Base-by-base conservation (phyloP, 2,113 vertebrate species). In the Entelurus aequoreus region DNA sequence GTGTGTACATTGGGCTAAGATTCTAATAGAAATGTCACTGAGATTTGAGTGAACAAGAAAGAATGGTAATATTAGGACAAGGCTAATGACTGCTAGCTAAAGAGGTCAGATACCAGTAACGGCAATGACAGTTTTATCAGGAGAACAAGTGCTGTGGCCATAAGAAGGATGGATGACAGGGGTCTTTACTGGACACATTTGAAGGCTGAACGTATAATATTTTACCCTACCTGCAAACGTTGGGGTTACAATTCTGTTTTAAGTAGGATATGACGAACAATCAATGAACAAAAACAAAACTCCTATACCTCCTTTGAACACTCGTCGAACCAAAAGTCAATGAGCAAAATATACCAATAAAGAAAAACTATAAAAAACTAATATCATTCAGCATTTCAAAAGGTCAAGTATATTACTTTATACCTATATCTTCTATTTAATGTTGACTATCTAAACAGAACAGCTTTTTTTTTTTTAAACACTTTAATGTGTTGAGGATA, bases 51-150 rank as follows among this genome's bases (percentile, higher is more conserved):
- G 79, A 79, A 77, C 72, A 50, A 54, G 74, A 83, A 81, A 74
- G 84, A 84, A 87, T 75, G 76, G 80, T 82, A 85, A 88, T 85
- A 88, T 87, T 86, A 84, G 80, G 69, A 86, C 80, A 79, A 79
- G 82, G 85, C 84, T 86, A 88, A 89, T 89, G 88, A 88, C 89
- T 88, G 82, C 88, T 65, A 70, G 69, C 16, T 63, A 71, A 52
- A 81, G 84, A 85, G 86, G 85, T 89, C 82, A 87, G 84, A 88
- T 83, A 81, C 82, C 69, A 81, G 79, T 76, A 67, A 83, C 68
- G 75, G 75, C 74, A 69, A 86, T 84, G 89, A 89, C 88, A 87
- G 85, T 84, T 90, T 90, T 88, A 90, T 88, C 86, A 89, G 84
- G 66, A 87, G 82, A 76, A 88, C 81, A 88, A 88, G 89, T 80